Percentiles rank a stretch among this genome's conserved stretches.
Conservation (phyloP, 2,888 invertebrate species). For the Limnephilus lunatus region DNA sequence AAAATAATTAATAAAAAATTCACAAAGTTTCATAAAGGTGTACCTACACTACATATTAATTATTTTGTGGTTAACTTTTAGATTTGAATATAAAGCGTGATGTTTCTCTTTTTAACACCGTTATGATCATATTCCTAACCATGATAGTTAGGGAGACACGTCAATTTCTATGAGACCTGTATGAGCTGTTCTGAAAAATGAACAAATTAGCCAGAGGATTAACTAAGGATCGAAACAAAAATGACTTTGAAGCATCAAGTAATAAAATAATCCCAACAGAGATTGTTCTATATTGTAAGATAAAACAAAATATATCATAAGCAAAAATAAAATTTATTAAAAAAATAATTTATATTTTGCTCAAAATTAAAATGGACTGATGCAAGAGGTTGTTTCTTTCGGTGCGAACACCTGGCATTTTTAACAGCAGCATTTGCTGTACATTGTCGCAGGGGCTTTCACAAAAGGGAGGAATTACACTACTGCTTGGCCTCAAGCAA, state of each 20-base stretch:
- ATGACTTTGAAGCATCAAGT: neutral
- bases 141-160: too few species aligned
- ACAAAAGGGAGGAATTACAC: conserved; percentile 48
- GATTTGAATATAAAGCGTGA: too few species aligned
- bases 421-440: conserved; percentile 60
- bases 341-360: neutral
- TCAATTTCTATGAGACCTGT: too few species aligned
- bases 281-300: too few species aligned
- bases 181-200: too few species aligned
- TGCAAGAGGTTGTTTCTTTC: neutral
- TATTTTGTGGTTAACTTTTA: too few species aligned
- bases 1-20: too few species aligned
- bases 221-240: neutral
- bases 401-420: conserved; percentile 28
- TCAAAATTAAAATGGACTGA: neutral
- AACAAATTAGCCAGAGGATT: too few species aligned
- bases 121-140: too few species aligned
- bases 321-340: neutral
- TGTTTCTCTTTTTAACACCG: too few species aligned
- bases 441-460: conserved; percentile 40
- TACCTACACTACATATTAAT: too few species aligned
- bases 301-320: neutral
- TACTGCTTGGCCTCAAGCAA: neutral
- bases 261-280: neutral
- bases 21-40: too few species aligned